Evolutionary conservation across 2,797 vertebrate genomes (phyloP), one percentile per base, ranked within the genome.

Genomic region (Oophaga sylvatica): DNA sequence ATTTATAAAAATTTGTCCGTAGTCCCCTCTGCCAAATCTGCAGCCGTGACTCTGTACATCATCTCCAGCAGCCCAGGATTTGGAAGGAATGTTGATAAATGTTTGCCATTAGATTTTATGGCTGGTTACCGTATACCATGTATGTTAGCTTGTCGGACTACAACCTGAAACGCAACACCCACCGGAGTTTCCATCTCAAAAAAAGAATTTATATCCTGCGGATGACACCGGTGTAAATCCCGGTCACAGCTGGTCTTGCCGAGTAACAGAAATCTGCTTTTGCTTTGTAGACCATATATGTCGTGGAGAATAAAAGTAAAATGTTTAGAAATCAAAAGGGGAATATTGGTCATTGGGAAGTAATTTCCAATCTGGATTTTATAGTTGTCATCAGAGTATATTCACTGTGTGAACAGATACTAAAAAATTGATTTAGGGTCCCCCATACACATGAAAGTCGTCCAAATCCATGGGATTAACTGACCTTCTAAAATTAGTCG

Each of bases 51-150:
- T 20, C 48, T 68, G 41, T 80, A 48, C 26, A 53, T 22, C 65
- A 80, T 16, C 6, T 22, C 65, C 59, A 41, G 62, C 48, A 70
- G 26, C 15, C 22, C 53, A 17, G 81, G 81, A 83, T 84, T 79
- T 84, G 22, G 7, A 60, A 83, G 81, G 81, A 87, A 87, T 87
- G 86, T 75, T 87, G 86, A 83, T 67, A 83, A 79, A 87, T 83
- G 65, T 83, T 78, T 87, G n/a, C 11, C 41, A 19, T 22, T 73
- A 83, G 53, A 87, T 78, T 87, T 67, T 59, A 83, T 79, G 73
- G 26, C 48, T 65, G 57, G 67, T 87, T 83, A 83, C 86, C 79
- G 81, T 77, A 63, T 41, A 84, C 81, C 81, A 87, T 80, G 83
- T 79, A 82, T 67, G 75, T 41, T 17, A 5, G 31, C 81, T 80